Evolutionary conservation across 1,140 invertebrate species (phyloP).

Genomic region (Chlorops oryzae): DNA sequence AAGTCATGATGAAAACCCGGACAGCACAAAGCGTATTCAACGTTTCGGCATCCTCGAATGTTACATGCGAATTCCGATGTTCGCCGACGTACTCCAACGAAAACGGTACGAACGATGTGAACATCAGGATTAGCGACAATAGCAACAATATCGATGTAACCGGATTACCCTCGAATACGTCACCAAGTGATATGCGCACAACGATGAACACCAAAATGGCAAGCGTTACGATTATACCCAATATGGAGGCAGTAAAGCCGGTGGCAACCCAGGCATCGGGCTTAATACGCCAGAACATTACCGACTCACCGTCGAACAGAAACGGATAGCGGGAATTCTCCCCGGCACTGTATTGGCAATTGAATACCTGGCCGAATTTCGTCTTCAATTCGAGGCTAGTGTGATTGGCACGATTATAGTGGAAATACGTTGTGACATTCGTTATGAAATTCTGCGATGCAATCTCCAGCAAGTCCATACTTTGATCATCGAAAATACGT

Average conservation of each 20-base stretch:
- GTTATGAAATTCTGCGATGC: constrained; percentile 40
- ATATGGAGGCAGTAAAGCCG: constrained; percentile 48
- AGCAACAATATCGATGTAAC: constrained; percentile 48
- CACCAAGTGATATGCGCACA: constrained; percentile 46
- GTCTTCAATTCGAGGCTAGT: constrained; percentile 39
- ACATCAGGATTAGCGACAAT: constrained; percentile 51
- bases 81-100: constrained; percentile 49
- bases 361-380: constrained; percentile 43
- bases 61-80: constrained; percentile 40
- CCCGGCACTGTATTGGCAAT: constrained; percentile 39
- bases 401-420: constrained; percentile 39
- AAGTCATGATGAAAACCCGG: constrained; percentile 45
- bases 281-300: constrained; percentile 47
- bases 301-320: constrained; percentile 40
- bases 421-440: constrained; percentile 42
- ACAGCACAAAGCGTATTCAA: constrained; percentile 41
- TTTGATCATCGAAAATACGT: constrained; percentile 16
- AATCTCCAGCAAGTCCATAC: constrained; percentile 34
- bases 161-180: constrained; percentile 52
- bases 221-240: constrained; percentile 49
- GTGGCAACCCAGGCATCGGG: constrained; percentile 51
- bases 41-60: constrained; percentile 38
- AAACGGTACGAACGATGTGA: constrained; percentile 54
- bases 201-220: constrained; percentile 50
- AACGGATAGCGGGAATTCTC: constrained; percentile 40